Evolutionary conservation across 2,888 invertebrate species (phyloP).

Genomic region (Leptura quadrifasciata): DNA sequence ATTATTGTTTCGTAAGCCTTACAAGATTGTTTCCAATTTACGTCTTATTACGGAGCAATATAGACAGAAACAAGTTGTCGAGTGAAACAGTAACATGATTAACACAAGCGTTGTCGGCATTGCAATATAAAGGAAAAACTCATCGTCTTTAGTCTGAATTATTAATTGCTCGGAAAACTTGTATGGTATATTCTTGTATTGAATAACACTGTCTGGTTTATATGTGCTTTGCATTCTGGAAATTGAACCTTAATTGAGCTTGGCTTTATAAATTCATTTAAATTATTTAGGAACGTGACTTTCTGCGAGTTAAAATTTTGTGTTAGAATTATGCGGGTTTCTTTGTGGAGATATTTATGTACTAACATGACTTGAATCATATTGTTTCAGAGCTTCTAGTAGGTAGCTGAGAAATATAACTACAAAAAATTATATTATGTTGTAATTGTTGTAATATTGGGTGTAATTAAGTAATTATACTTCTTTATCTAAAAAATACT

Average conservation of each 20-base stretch:
- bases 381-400: no score
- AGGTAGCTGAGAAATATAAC: no score
- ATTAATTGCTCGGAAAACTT: neutral
- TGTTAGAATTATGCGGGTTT: no score
- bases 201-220: neutral
- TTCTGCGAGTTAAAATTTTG: neutral
- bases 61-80: conserved; percentile 4
- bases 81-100: conserved; percentile 19
- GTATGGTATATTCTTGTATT: neutral
- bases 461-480: no score
- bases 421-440: no score
- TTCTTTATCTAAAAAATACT: no score
- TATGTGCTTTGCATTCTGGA: neutral
- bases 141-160: neutral
- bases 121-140: conserved; percentile 9
- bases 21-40: conserved; percentile 28
- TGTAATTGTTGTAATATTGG: no score
- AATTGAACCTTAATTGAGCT: neutral
- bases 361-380: no score
- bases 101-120: neutral
- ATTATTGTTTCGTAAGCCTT: conserved; percentile 22
- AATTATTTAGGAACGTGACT: neutral
- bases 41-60: conserved; percentile 12
- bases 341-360: no score
- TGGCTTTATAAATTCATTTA: neutral